Percentiles rank a stretch among this genome's conserved stretches.
phyloP scores from a whole-genome alignment of 2,888 invertebrate species.

The Tyria jacobaeae region DNA sequence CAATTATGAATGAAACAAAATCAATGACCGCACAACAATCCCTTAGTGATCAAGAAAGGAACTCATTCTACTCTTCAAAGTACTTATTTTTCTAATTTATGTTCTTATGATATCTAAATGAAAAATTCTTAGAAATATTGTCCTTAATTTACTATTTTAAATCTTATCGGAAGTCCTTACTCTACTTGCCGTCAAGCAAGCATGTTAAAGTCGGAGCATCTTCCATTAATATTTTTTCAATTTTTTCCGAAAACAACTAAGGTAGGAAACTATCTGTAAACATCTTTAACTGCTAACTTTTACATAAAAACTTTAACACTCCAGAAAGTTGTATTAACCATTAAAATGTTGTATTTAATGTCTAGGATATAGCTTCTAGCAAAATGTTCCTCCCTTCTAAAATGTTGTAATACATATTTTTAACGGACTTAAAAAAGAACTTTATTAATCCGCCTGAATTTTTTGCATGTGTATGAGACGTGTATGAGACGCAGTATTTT shows the following conservation, averaged over 20 bases:
- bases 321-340: background rate
- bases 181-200: background rate
- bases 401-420: too few relatives aligned
- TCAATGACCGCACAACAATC: background rate
- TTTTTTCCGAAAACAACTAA: background rate
- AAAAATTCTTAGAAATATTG: conserved; percentile 28
- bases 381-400: background rate
- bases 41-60: background rate
- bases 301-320: background rate
- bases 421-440: too few relatives aligned
- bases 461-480: too few relatives aligned
- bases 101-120: conserved; percentile 42
- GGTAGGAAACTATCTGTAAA: background rate
- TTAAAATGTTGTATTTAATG: background rate
- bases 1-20: background rate
- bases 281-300: background rate
- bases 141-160: background rate
- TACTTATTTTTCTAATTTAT: conserved; percentile 50
- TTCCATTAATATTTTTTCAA: background rate
- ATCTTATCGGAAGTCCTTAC: background rate
- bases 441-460: too few relatives aligned
- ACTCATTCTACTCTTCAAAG: background rate
- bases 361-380: background rate
- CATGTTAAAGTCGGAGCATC: background rate
- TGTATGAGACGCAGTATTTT: too few relatives aligned